These are phyloP conservation scores for Ametastegia equiseti DNA, from an alignment of 2,888 invertebrate genomes.

Conservation along the genomic window DNA sequence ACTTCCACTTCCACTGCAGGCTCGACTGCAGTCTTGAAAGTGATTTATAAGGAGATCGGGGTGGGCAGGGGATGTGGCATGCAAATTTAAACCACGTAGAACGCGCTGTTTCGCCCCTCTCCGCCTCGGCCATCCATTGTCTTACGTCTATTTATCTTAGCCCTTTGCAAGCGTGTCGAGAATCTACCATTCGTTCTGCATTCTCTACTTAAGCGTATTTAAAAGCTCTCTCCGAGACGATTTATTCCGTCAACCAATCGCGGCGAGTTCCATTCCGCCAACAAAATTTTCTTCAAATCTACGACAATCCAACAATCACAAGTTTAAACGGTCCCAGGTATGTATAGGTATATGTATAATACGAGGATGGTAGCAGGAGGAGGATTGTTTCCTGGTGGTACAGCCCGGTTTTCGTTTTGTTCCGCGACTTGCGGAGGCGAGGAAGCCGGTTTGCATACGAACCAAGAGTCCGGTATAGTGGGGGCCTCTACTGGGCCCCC, in stretches of 20 bases:
- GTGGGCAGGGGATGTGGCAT: constrained; percentile 68
- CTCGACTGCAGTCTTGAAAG: constrained; percentile 48
- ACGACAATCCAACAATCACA: neutral
- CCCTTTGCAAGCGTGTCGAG: constrained; percentile 37
- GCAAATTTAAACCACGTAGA: constrained; percentile 71
- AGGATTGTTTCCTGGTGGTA: constrained; percentile 66
- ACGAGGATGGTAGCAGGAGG: constrained; percentile 51
- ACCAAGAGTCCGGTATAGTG: neutral
- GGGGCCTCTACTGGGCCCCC: constrained; percentile 20
- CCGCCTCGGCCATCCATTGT: constrained; percentile 65
- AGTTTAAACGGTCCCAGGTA: neutral
- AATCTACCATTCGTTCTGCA: constrained; percentile 43
- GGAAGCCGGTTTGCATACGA: constrained; percentile 66
- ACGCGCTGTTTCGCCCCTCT: constrained; percentile 61
- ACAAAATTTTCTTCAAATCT: neutral
- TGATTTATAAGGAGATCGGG: constrained; percentile 70
- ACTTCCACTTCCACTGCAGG: constrained; percentile 15
- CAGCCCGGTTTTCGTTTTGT: constrained; percentile 60
- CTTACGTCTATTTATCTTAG: constrained; percentile 70
- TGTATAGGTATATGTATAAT: constrained; percentile 48
- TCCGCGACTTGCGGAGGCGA: constrained; percentile 57
- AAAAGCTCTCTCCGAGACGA: neutral
- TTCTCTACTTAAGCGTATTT: constrained; percentile 31
- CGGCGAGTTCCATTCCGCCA: too few species aligned
- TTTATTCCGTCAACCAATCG: too few species aligned